phyloP scores from a whole-genome alignment of 2,797 vertebrate genomes.

The Erpetoichthys calabaricus region DNA sequence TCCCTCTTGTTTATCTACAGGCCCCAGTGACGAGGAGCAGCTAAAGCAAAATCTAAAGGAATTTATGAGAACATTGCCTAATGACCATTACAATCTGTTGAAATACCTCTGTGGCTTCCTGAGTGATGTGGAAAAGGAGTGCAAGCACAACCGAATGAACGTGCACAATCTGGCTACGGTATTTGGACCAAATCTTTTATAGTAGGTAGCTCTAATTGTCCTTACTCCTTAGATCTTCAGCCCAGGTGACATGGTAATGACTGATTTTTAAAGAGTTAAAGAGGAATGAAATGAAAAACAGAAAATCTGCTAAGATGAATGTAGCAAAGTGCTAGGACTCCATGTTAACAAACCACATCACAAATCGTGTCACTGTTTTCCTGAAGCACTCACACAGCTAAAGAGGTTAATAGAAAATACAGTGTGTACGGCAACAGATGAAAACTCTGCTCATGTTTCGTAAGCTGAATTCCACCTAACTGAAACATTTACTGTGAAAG shows the following conservation, averaged over 20 bases:
- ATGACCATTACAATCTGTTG: conserved; percentile 64
- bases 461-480: too few species aligned
- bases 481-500: too few species aligned
- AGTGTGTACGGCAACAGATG: too few species aligned
- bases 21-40: conserved; percentile 35
- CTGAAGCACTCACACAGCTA: too few species aligned
- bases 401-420: too few species aligned
- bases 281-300: too few species aligned
- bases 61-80: conserved; percentile 63
- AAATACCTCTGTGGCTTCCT: conserved; percentile 78
- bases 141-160: conserved; percentile 71
- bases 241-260: not conserved
- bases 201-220: conserved; percentile 50
- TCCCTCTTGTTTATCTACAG: conserved; percentile 34
- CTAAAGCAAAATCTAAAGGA: conserved; percentile 49
- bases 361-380: too few species aligned
- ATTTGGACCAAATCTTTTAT: conserved; percentile 82
- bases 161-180: conserved; percentile 76
- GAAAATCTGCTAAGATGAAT: too few species aligned
- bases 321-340: too few species aligned
- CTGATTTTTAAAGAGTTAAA: not conserved
- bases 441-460: too few species aligned
- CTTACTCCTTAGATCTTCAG: not conserved
- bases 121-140: conserved; percentile 60
- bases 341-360: too few species aligned